phyloP scores from a whole-genome alignment of 2,113 vertebrate genomes.

The Desmodus rotundus region DNA sequence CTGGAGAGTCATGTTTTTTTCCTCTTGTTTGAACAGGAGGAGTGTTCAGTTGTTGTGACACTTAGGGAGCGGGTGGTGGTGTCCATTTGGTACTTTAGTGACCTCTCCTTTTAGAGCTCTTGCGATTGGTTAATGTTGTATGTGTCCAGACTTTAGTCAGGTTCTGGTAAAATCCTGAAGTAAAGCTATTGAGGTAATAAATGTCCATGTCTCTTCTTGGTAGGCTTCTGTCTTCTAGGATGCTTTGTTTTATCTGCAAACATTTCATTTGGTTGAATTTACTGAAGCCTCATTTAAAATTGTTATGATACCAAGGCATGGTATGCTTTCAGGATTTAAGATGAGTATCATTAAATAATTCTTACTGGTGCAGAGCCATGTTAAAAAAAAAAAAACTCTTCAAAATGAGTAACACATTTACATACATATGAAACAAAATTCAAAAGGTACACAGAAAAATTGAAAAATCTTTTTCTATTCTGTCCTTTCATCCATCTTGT shows the following conservation, averaged over 20 bases:
- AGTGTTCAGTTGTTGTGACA: neutral
- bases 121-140: neutral
- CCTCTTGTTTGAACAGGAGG: neutral
- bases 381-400: neutral
- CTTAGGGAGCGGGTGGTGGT: neutral
- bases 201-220: neutral
- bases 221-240: neutral
- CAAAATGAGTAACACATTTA: conserved; percentile 4
- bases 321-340: conserved; percentile 38
- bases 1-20: neutral
- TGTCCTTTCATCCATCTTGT: neutral
- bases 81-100: conserved; percentile 12
- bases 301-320: neutral
- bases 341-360: conserved; percentile 42
- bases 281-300: conserved; percentile 26
- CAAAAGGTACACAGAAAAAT: neutral
- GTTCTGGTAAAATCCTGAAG: conserved; percentile 40
- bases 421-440: neutral
- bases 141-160: neutral
- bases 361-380: neutral
- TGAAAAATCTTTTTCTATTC: neutral
- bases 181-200: conserved; percentile 14
- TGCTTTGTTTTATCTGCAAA: conserved; percentile 50
- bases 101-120: conserved; percentile 34
- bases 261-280: conserved; percentile 47